Evolutionary conservation across 1,140 invertebrate genomes (phyloP), one percentile per base, ranked within the genome.

Genomic region (Eulimnadia texana): DNA sequence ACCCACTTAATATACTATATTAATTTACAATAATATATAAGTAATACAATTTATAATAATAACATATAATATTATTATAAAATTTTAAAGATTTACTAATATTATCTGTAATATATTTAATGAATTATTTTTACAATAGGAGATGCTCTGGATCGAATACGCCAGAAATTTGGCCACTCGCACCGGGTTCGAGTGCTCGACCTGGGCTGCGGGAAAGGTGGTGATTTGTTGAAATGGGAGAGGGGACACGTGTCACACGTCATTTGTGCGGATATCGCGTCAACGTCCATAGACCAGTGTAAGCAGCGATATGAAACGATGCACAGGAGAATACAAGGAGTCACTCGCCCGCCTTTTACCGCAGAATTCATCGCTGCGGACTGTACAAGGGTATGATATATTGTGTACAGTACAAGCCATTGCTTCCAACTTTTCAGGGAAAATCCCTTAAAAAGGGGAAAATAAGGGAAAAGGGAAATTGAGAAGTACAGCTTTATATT

Each of bases 221-320:
- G 96, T 1, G 96, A 98, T 76, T 76, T 99, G 19, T 76, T 88
- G 1, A 99, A 99, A 74, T 99, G 94, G 93, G 82, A 84, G 64
- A 93, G 91, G 69, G 84, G 80, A 2, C 76, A 80, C 62, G 86
- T 96, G 42, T 77, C 80, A 6, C 84, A 93, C 75, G 74, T 98
- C n/a, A 85, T 98, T 53, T 95, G 91, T 77, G 84, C 85, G 50
- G 96, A 99, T 74, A 93, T 99, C 67, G 95, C 96, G 11, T 84
- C 82, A 54, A 83, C 89, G 0, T 95, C 93, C 9, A 79, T 99
- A 11, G 80, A 93, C 66, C 92, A 99, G 68, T 93, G 76, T 63
- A 70, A 72, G 64, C 68, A 69, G 9, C 68, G 81, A 3, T 82
- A 79, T 65, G 69, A 71, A 22, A 72, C 78, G 33, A 73, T 77